Percentiles rank a stretch among this genome's conserved stretches.
Evolutionary conservation across 1,140 invertebrate species (phyloP).

Genomic region (Drosophila nigromelanica): DNA sequence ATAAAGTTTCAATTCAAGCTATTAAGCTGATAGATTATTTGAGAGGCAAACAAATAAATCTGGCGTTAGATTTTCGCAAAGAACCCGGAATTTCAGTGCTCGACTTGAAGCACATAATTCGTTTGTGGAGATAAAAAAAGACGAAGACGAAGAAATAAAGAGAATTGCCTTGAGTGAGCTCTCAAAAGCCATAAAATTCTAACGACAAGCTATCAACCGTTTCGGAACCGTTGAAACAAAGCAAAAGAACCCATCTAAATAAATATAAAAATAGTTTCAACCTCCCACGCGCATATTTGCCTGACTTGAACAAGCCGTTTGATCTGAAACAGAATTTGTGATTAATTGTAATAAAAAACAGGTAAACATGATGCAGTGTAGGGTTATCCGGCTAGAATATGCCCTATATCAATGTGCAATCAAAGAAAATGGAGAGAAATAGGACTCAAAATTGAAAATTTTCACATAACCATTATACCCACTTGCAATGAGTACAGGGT

Average conservation of each 20-base stretch:
- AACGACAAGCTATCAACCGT: slow-evolving; percentile 37
- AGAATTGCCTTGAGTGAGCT: slow-evolving; percentile 57
- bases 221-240: slow-evolving; percentile 25
- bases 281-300: slow-evolving; percentile 28
- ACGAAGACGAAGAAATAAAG: too few species aligned
- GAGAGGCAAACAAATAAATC: slow-evolving; percentile 37
- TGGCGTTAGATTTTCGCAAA: slow-evolving; percentile 21
- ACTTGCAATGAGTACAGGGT: too few species aligned
- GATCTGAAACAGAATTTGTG: slow-evolving; percentile 25
- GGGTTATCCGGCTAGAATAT: too few species aligned
- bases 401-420: too few species aligned
- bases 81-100: slow-evolving; percentile 67
- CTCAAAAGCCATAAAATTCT: slow-evolving; percentile 63
- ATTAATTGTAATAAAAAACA: slow-evolving; percentile 44
- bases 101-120: slow-evolving; percentile 69
- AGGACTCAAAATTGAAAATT: too few species aligned
- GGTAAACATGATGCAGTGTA: too few species aligned
- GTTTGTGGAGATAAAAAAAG: slow-evolving; percentile 4
- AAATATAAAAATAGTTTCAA: slow-evolving; percentile 36
- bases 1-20: slow-evolving; percentile 18
- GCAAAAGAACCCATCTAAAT: slow-evolving; percentile 45
- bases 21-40: slow-evolving; percentile 39
- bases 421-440: too few species aligned
- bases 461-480: too few species aligned
- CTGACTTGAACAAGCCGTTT: slow-evolving; percentile 2